Percentiles rank a stretch among this genome's conserved stretches.
Evolutionary conservation across 2,888 invertebrate species (phyloP).

Genomic region (Apodemia hepburni): DNA sequence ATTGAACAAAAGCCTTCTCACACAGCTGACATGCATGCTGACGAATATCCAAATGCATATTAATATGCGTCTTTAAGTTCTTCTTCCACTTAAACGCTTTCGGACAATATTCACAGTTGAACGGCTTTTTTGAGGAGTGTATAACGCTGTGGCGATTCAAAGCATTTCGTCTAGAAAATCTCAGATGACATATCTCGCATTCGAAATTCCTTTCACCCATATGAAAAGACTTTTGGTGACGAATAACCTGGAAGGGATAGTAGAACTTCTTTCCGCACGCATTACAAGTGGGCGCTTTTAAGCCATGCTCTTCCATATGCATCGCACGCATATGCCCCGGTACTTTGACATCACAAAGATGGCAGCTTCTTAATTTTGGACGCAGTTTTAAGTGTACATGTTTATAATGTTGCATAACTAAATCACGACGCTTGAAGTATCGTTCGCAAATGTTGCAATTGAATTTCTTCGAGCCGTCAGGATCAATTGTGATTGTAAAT

Average conservation of each 20-base stretch:
- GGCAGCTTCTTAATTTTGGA: slow-evolving; percentile 42
- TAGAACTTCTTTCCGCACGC: slow-evolving; percentile 53
- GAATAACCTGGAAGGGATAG: slow-evolving; percentile 43
- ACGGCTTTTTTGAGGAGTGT: slow-evolving; percentile 39
- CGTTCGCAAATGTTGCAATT: slow-evolving; percentile 37
- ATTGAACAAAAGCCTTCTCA: slow-evolving; percentile 46
- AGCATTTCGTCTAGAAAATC: slow-evolving; percentile 47
- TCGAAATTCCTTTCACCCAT: slow-evolving; percentile 53
- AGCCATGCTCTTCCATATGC: slow-evolving; percentile 52
- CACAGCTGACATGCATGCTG: slow-evolving; percentile 43
- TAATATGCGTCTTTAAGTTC: slow-evolving; percentile 37
- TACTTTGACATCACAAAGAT: slow-evolving; percentile 44
- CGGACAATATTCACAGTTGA: slow-evolving; percentile 45
- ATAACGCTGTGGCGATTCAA: slow-evolving; percentile 37
- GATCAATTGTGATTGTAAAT: neutral
- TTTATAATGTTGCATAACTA: slow-evolving; percentile 40
- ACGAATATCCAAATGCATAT: slow-evolving; percentile 44
- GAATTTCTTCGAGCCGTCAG: slow-evolving; percentile 32
- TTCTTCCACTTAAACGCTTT: slow-evolving; percentile 44
- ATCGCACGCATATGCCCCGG: slow-evolving; percentile 41
- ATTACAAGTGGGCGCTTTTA: slow-evolving; percentile 51
- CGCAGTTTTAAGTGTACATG: slow-evolving; percentile 40
- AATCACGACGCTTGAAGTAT: slow-evolving; percentile 30
- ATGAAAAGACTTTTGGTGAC: slow-evolving; percentile 50
- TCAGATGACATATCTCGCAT: slow-evolving; percentile 68